Conservation (phyloP, 2,888 invertebrate species). For the Cheilosia variabilis region DNA sequence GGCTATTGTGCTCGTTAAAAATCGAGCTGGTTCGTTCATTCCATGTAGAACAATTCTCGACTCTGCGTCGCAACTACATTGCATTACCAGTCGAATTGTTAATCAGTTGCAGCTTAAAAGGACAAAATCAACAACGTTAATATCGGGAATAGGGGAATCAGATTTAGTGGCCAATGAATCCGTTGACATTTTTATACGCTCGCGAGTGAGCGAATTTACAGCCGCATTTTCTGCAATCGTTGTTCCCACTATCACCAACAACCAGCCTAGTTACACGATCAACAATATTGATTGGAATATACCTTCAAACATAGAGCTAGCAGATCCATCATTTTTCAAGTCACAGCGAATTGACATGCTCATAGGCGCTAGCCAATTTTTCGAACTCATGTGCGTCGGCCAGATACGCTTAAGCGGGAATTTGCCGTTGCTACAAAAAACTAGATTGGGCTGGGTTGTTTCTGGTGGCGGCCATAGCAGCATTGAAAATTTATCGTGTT, state of each 20-base stretch:
- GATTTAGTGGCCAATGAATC: constrained; percentile 42
- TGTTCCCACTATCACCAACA: constrained; percentile 65
- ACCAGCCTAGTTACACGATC: constrained; percentile 56
- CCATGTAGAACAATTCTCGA: constrained; percentile 23
- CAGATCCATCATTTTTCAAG: constrained; percentile 66
- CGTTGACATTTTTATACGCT: constrained; percentile 40
- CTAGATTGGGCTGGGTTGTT: constrained; percentile 71
- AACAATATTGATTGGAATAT: background rate
- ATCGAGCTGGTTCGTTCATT: constrained; percentile 3
- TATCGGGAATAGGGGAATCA: constrained; percentile 52
- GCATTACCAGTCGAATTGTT: constrained; percentile 20
- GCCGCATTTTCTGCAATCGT: constrained; percentile 58
- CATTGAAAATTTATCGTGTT: background rate
- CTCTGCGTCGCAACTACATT: constrained; percentile 24
- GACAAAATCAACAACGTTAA: constrained; percentile 24
- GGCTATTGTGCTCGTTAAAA: constrained; percentile 7
- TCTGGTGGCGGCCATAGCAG: constrained; percentile 39
- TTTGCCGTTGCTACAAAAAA: constrained; percentile 69
- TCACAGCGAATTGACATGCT: background rate
- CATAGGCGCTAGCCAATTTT: too few relatives aligned
- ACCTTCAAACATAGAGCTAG: constrained; percentile 61
- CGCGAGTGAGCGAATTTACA: constrained; percentile 26
- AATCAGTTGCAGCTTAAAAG: constrained; percentile 49
- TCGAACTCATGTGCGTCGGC: too few relatives aligned
- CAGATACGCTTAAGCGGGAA: background rate